Conservation (phyloP, 2,797 vertebrate species). For the Oreortyx pictus region DNA sequence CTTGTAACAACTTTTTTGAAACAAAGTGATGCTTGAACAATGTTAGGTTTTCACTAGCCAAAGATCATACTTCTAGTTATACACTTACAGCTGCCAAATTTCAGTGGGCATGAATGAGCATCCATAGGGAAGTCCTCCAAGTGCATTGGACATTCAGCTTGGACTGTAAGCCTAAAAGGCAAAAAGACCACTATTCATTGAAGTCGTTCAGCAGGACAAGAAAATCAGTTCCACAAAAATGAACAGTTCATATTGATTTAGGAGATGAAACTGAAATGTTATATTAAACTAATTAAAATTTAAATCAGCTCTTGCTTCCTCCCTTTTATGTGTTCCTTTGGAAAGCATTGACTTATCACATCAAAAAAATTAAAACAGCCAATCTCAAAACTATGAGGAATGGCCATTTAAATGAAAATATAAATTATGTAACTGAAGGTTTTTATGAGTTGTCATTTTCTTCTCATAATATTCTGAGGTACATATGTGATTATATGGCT, state of each 20-base stretch:
- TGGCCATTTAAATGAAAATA: conserved; percentile 18
- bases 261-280: conserved; percentile 34
- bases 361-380: conserved; percentile 44
- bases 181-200: conserved; percentile 68
- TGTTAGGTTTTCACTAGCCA: neutral
- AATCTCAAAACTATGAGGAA: conserved; percentile 35
- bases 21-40: neutral
- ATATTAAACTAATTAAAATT: conserved; percentile 52
- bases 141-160: conserved; percentile 99
- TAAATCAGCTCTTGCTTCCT: conserved; percentile 40
- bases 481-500: neutral
- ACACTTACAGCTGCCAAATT: conserved; percentile 99
- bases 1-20: neutral
- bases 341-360: conserved; percentile 32
- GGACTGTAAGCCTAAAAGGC: conserved; percentile 93
- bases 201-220: conserved; percentile 60
- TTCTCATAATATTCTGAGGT: neutral
- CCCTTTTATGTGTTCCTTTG: conserved; percentile 39
- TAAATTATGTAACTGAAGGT: conserved; percentile 7
- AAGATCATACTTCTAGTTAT: neutral
- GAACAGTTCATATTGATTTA: neutral
- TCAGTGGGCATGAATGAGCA: conserved; percentile 97
- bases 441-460: conserved; percentile 24
- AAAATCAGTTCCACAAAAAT: conserved; percentile 57
- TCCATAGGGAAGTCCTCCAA: conserved; percentile 99